Base-by-base conservation (phyloP, 2,113 vertebrate species). In the Arenaria interpres region DNA sequence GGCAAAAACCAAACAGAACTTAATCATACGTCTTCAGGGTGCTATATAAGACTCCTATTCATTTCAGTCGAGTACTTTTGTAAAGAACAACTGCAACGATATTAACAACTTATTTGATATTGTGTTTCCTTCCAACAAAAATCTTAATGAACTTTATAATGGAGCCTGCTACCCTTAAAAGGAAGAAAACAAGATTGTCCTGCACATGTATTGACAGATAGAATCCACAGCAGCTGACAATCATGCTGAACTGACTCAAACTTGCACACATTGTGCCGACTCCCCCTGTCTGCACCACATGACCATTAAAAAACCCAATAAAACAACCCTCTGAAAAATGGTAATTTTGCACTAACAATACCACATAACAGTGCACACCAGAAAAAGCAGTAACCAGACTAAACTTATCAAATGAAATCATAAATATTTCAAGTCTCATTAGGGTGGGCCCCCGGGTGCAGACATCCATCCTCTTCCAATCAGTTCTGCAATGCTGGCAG, bases 341-440 rank as follows among this genome's bases (percentile, higher is more conserved):
- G 20, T 7, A 5, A 28, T 81, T 90, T 41, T 68, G 62, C 69
- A 39, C 46, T 22, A 43, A 39, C 13, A 35, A 23, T 10, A 32
- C 20, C 23, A 25, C 14, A 2, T 0, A 35, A 43, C 11, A 33
- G 28, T 6, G 30, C 14, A 11, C 28, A 2, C 15, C 3, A 77
- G 39, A 32, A 62, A 78, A 35, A 67, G 35, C 37, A 45, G 45
- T 2, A 50, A 50, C 39, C 0, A 1, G 41, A 25, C 27, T 50
- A 45, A 78, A 51, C 17, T 62, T 37, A 28, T 17, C n/a, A 4
- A 22, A 18, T 2, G 3, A 56, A 64, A 37, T 17, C 64, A 23
- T 23, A 53, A 62, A 46, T 4, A 17, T 56, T 80, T 19, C 17
- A 4, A 23, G n/a, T 2, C 24, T 0, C 6, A 1, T 27, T 5